A percentile compares a stretch with the other conserved stretches of the same genome.
Conservation (phyloP, 1,140 invertebrate species). For the Drosophila watanabei region DNA sequence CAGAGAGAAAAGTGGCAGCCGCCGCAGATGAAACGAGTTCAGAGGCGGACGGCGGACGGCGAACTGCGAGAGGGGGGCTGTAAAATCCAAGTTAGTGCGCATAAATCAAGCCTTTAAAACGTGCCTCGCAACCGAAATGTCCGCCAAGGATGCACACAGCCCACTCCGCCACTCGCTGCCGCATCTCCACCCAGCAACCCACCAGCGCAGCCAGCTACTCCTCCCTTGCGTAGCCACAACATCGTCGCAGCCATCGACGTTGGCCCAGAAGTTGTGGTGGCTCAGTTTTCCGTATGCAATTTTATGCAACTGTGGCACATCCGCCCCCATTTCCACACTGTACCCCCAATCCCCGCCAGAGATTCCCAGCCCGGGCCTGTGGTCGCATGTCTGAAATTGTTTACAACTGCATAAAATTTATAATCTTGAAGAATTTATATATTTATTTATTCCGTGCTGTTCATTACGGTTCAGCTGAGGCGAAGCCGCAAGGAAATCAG, state of each 20-base stretch:
- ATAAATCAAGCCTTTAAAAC: constrained; percentile 85
- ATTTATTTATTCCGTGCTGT: constrained; percentile 76
- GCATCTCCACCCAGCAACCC: constrained; percentile 1
- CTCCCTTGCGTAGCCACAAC: constrained; percentile 37
- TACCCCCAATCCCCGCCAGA: constrained; percentile 2
- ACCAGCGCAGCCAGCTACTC: constrained; percentile 33
- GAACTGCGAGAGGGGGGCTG: constrained; percentile 42
- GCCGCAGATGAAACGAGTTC: constrained; percentile 53
- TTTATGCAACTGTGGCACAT: constrained; percentile 82
- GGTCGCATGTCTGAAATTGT: constrained; percentile 66
- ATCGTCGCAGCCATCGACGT: constrained; percentile 51
- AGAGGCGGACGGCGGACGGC: constrained; percentile 10
- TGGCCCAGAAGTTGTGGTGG: constrained; percentile 70
- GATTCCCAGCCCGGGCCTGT: constrained; percentile 12
- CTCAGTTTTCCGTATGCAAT: constrained; percentile 78
- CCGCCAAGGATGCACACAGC: constrained; percentile 71
- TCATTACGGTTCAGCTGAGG: constrained; percentile 47
- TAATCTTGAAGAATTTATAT: constrained; percentile 81
- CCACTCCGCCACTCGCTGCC: constrained; percentile 4
- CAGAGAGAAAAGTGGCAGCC: constrained; percentile 45
- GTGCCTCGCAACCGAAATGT: constrained; percentile 83
- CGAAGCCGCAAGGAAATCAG: constrained; percentile 54
- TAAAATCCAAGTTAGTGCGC: constrained; percentile 76
- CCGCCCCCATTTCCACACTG: constrained; percentile 40
- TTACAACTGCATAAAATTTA: constrained; percentile 84